phyloP scores from a whole-genome alignment of 2,113 vertebrate species.

The Salvator merianae region DNA sequence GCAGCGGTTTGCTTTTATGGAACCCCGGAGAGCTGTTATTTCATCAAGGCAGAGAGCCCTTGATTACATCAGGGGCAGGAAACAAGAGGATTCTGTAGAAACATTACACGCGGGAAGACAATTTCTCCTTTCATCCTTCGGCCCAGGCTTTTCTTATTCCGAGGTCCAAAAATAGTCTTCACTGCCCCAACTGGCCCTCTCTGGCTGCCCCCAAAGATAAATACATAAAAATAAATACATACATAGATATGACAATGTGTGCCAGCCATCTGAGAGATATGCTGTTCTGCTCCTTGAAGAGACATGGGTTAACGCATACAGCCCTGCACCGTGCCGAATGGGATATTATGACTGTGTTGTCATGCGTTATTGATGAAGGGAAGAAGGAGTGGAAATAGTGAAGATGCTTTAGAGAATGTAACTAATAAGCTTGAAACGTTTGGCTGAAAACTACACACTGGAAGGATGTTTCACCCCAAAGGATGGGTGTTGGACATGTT shows the following conservation, averaged over 20 bases:
- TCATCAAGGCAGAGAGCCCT: conserved; percentile 5
- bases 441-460: no score
- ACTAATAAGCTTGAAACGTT: no score
- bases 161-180: background rate
- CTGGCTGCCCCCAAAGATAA: background rate
- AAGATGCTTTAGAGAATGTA: no score
- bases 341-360: no score
- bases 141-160: background rate
- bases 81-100: conserved; percentile 23
- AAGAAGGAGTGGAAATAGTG: no score
- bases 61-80: conserved; percentile 52
- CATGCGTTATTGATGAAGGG: no score
- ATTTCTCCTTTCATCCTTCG: conserved; percentile 49
- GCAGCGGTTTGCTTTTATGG: background rate
- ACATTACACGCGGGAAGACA: background rate
- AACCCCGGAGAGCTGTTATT: conserved; percentile 28
- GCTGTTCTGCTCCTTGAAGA: no score
- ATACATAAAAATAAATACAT: no score
- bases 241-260: background rate
- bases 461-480: no score
- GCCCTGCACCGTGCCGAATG: no score
- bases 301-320: background rate
- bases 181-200: background rate
- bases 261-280: background rate
- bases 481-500: no score